phyloP scores from a whole-genome alignment of 2,113 vertebrate species.

The Ia io region DNA sequence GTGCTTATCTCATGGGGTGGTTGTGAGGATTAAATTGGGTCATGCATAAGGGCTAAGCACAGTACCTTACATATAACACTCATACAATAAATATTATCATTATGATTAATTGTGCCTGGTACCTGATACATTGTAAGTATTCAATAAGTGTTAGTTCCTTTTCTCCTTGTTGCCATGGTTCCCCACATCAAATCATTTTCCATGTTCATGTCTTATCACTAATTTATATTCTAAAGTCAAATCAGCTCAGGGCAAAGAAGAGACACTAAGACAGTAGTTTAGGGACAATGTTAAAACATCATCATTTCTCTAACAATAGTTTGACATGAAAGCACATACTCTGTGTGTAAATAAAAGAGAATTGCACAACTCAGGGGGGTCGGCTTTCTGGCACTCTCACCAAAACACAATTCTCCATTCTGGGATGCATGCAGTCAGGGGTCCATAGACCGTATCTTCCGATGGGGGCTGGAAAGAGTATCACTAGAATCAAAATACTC shows the following conservation, averaged over 20 bases:
- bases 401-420: neutral
- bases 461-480: neutral
- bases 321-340: neutral
- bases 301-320: neutral
- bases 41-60: neutral
- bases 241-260: neutral
- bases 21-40: neutral
- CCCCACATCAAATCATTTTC: neutral
- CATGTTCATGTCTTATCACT: neutral
- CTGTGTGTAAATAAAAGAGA: neutral
- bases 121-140: neutral
- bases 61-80: neutral
- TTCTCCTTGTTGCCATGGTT: neutral
- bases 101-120: neutral
- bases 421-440: neutral
- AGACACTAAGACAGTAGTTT: neutral
- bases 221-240: conserved; percentile 16
- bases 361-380: neutral
- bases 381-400: neutral
- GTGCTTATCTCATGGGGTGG: neutral
- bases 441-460: neutral
- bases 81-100: neutral
- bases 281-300: neutral
- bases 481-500: neutral
- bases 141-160: neutral